Evolutionary conservation across 2,797 vertebrate genomes (phyloP), one percentile per base, ranked within the genome.

Genomic region (Hipposideros larvatus): DNA sequence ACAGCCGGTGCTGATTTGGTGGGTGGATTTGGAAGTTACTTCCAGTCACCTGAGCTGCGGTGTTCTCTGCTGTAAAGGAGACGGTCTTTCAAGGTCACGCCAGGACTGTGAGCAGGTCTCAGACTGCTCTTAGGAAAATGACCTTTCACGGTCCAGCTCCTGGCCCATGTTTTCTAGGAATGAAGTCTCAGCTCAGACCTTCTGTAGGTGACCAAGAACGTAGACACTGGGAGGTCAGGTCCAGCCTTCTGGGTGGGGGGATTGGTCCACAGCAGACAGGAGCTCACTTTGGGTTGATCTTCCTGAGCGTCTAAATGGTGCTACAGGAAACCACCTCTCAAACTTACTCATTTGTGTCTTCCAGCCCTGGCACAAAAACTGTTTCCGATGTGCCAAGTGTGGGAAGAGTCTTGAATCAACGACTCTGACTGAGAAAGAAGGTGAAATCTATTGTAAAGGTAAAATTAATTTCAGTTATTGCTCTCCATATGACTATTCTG

Each of bases 371-470:
- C 99, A 99, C 85, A 99, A 99, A 98, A 99, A 99, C 98, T 99
- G 99, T 96, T 99, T 99, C 98, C 99, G 99, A 83, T 99, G 99
- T 97, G 99, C 99, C 77, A 99, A 99, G 91, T 99, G 99, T 98
- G 99, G 99, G 22, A 99, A 99, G 98, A 99, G 99, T 97, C 98
- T 99, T 96, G 99, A 99, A 98, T 99, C 99, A 11, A 99, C 99
- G 91, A 99, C 99, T 71, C 98, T 99, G 98, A 99, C 99, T 0
- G 99, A 99, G 98, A 99, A 99, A 97, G 99, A 99, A 0, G 99
- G 99, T 59, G 99, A 99, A 98, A 99, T 99, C 98, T 99, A 99
- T 98, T 99, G 99, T 98, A 99, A 99, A 99, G 99, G 99, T 99
- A 98, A 99, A 98, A 34, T 22, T 37, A 66, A 43, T 70, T 77